phyloP scores from a whole-genome alignment of 2,797 vertebrate species.

The Anolis apletophallus region DNA sequence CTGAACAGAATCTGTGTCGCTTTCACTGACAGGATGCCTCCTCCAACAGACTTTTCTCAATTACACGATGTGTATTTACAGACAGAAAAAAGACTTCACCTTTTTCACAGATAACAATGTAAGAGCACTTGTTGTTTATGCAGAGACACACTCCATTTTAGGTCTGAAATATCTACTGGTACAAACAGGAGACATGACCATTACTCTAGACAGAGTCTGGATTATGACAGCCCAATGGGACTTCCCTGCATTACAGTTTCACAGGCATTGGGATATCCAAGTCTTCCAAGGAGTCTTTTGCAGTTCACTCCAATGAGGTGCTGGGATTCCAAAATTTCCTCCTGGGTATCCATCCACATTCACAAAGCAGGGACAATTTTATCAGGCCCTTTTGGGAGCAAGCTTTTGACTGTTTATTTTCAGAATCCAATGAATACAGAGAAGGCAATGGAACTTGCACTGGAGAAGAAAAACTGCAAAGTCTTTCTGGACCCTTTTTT shows the following conservation, averaged over 20 bases:
- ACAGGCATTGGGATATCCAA: neutral
- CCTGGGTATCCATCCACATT: neutral
- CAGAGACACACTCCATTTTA: neutral
- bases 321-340: slow-evolving; percentile 1
- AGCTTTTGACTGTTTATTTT: slow-evolving; percentile 14
- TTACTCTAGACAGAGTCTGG: neutral
- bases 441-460: neutral
- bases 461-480: slow-evolving; percentile 20
- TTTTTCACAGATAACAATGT: neutral
- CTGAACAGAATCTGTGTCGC: slow-evolving; percentile 6
- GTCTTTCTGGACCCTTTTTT: slow-evolving; percentile 22
- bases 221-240: slow-evolving; percentile 32
- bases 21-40: slow-evolving; percentile 5
- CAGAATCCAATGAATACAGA: neutral
- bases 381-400: slow-evolving; percentile 28
- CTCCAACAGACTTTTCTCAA: neutral
- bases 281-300: slow-evolving; percentile 29
- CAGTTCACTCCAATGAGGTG: neutral
- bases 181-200: neutral
- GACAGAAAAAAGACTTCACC: neutral
- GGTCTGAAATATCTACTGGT: slow-evolving; percentile 1
- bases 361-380: neutral
- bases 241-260: slow-evolving; percentile 25
- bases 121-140: neutral
- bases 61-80: neutral